Evolutionary conservation across 1,140 invertebrate genomes (phyloP), one percentile per base, ranked within the genome.

Genomic region (Eciton burchellii): DNA sequence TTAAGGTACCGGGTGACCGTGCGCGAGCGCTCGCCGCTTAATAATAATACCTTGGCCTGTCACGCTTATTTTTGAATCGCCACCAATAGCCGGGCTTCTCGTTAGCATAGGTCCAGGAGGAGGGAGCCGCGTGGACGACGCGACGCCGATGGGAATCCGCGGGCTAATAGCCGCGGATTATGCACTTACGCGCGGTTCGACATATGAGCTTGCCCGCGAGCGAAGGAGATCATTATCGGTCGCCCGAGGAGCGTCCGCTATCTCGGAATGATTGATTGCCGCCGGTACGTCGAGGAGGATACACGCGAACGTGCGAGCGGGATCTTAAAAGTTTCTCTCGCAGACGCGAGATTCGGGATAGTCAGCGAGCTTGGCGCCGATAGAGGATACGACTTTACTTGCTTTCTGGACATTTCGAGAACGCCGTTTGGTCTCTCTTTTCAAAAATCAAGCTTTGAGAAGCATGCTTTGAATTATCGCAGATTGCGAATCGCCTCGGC

Each of bases 1-100:
- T 92, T 89, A 90, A 91, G 85, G 82, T 89, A 86, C 83, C 76
- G 86, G 87, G 84, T 89, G 84, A 88, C 87, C 85, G 76, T 77
- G 84, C 86, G 86, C 83, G 83, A 72, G 81, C 81, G 35, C 65
- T 72, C 74, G 74, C 41, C 63, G 74, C 74, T 79, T 88, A 89
- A 90, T 89, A 89, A 88, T 84, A 89, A 81, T 54, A 35, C 35
- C 62, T 73, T 21, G 62, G 82, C 24, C 79, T 84, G 88, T 90
- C 86, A 88, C 89, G 84, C 81, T 86, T 88, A 88, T 88, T 90
- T 89, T 84, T 72, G 65, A 83, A 71, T 66, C 29, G 57, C 21
- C 19, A 41, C 71, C 66, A 63, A 77, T 83, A 52, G 79, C 66
- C 70, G 79, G 41, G 59, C 35, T 57, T 24, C 77, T 82, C 81